phyloP scores from a whole-genome alignment of 2,888 invertebrate species.

The Machimus atricapillus region DNA sequence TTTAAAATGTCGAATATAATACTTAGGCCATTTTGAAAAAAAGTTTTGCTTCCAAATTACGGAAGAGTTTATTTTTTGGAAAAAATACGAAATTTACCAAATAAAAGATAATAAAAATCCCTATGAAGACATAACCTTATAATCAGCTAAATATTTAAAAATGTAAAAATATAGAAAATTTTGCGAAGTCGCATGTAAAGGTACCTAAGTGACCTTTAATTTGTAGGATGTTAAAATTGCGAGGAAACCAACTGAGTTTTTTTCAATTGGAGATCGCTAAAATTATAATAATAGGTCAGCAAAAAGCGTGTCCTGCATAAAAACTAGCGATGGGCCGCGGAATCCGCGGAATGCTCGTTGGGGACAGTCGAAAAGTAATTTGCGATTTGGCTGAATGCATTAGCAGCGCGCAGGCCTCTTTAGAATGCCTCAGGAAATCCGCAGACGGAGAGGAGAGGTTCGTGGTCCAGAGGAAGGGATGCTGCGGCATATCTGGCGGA shows the following conservation, averaged over 20 bases:
- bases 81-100: no score
- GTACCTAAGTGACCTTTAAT: no score
- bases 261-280: neutral
- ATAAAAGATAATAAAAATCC: no score
- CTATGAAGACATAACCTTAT: no score
- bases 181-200: no score
- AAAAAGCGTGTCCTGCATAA: conserved; percentile 2
- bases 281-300: neutral
- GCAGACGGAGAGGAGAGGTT: neutral
- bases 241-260: neutral
- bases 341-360: conserved; percentile 16
- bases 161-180: no score
- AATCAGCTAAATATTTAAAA: no score
- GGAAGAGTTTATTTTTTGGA: no score
- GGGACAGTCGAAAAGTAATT: conserved; percentile 26
- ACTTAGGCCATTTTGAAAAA: no score
- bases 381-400: conserved; percentile 36
- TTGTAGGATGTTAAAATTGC: neutral
- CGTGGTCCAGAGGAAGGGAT: neutral
- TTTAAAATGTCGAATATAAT: no score
- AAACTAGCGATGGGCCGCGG: neutral
- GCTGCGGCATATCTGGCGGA: neutral
- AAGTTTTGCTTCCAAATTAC: no score
- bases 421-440: conserved; percentile 18
- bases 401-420: conserved; percentile 14